A percentile compares a stretch with the other conserved stretches of the same genome.
Evolutionary conservation across 2,113 vertebrate genomes (phyloP).

Genomic region (Eubucco bourcierii): DNA sequence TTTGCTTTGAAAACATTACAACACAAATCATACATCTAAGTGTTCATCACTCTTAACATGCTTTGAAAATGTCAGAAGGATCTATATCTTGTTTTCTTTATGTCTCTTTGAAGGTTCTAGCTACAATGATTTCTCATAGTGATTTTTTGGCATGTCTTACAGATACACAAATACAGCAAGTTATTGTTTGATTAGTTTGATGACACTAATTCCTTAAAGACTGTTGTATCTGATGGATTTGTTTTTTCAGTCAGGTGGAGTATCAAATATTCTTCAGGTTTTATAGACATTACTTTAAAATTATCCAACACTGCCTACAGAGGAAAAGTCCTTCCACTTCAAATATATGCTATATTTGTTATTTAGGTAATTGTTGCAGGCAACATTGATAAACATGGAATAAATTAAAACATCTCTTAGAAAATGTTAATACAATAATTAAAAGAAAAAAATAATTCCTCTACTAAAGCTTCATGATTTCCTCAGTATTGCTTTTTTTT

Average conservation of each 20-base stretch:
- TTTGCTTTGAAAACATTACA: conserved; percentile 23
- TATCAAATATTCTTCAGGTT: not conserved
- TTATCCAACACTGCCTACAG: not conserved
- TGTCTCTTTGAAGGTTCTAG: not conserved
- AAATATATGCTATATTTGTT: not conserved
- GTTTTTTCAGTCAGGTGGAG: not conserved
- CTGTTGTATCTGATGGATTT: not conserved
- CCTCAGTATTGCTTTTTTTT: not conserved
- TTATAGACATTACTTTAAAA: not conserved
- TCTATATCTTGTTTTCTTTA: not conserved
- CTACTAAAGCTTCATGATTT: not conserved
- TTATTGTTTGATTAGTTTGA: not conserved
- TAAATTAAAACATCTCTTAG: not conserved
- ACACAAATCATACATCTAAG: conserved; percentile 21
- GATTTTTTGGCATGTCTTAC: not conserved
- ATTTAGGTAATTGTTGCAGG: not conserved
- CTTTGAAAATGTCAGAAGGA: conserved; percentile 40
- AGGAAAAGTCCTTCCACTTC: not conserved
- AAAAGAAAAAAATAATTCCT: not conserved
- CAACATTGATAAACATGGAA: not conserved
- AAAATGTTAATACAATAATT: not conserved
- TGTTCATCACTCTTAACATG: conserved; percentile 24
- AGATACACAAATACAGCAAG: not conserved
- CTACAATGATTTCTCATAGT: not conserved
- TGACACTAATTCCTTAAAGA: not conserved